Percentiles rank a stretch among this genome's conserved stretches.
These are phyloP conservation scores for Malurus elegans DNA, from an alignment of 2,113 vertebrate genomes.

Conservation along the genomic window DNA sequence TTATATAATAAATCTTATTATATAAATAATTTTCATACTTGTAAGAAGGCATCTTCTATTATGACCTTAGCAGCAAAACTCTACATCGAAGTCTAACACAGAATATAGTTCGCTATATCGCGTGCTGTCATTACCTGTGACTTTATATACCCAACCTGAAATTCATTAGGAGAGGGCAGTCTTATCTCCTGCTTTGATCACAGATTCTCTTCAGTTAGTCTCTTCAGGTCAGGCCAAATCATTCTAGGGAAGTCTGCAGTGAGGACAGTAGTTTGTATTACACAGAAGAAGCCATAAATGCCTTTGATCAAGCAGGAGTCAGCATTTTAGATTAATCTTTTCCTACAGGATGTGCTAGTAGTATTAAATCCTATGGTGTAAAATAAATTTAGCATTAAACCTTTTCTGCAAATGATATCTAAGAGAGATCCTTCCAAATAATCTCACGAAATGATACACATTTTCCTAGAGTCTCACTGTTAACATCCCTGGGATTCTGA, in stretches of 20 bases:
- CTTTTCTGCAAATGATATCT: background rate
- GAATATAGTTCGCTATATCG: background rate
- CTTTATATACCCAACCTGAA: background rate
- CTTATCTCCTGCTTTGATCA: background rate
- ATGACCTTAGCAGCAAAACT: background rate
- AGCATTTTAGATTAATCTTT: background rate
- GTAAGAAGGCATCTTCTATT: background rate
- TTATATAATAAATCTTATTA: background rate
- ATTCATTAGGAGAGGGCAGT: background rate
- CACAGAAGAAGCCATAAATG: background rate
- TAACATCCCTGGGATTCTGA: background rate
- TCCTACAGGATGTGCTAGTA: background rate
- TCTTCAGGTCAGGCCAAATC: background rate
- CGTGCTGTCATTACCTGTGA: background rate
- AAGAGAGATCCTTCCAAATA: background rate
- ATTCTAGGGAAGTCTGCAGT: background rate
- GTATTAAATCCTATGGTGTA: background rate
- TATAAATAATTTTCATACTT: background rate
- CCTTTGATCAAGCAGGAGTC: background rate
- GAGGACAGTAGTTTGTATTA: background rate
- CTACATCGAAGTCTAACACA: background rate
- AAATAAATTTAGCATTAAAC: background rate
- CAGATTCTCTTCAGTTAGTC: background rate
- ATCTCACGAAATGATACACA: background rate
- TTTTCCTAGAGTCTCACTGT: background rate